phyloP scores from a whole-genome alignment of 2,797 vertebrate genomes.

The Otolemur crassicaudatus region DNA sequence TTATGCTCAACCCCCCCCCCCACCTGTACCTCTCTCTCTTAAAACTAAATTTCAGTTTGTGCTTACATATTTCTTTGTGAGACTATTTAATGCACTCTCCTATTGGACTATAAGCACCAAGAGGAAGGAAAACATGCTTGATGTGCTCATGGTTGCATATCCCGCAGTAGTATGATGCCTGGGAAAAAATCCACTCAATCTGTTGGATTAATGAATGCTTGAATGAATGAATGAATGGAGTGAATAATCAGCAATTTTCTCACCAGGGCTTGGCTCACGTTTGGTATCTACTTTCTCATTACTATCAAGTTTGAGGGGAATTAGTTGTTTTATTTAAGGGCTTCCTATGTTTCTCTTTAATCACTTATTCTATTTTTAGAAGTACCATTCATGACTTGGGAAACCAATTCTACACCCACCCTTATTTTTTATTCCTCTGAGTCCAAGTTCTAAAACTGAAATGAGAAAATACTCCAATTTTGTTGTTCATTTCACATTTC shows the following conservation, averaged over 20 bases:
- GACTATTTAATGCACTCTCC: neutral
- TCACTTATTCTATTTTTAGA: slow-evolving; percentile 43
- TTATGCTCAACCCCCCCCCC: neutral
- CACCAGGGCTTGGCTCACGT: neutral
- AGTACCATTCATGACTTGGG: neutral
- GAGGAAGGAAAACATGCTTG: neutral
- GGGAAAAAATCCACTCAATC: neutral
- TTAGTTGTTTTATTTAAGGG: slow-evolving; percentile 43
- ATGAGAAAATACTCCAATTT: slow-evolving; percentile 44
- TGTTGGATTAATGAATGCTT: neutral
- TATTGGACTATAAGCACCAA: neutral
- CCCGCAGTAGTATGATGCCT: neutral
- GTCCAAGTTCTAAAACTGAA: slow-evolving; percentile 39
- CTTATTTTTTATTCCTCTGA: slow-evolving; percentile 55
- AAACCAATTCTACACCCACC: slow-evolving; percentile 8
- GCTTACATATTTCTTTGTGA: neutral
- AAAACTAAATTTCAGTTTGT: neutral
- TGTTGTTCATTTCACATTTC: slow-evolving; percentile 66
- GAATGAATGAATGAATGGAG: neutral
- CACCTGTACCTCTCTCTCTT: neutral
- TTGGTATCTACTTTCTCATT: neutral
- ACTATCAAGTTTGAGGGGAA: neutral
- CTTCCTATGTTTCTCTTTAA: neutral
- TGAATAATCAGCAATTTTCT: slow-evolving; percentile 17
- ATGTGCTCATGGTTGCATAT: neutral